Evolutionary conservation across 2,113 vertebrate genomes (phyloP).

Genomic region (Chrysemys picta): DNA sequence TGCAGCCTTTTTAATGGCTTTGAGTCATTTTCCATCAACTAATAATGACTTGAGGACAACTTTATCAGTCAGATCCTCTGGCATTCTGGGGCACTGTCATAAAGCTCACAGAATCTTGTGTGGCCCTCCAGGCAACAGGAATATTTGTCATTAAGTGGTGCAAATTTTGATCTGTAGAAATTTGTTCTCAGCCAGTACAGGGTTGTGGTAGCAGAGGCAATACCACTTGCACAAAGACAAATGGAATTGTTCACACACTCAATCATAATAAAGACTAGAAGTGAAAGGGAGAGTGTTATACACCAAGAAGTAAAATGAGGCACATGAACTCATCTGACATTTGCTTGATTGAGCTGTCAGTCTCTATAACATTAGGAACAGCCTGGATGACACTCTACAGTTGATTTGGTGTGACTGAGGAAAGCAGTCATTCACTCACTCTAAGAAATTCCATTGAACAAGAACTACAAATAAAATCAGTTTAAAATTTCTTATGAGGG

Average conservation of each 20-base stretch:
- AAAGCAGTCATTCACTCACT: background rate
- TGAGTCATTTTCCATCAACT: constrained; percentile 58
- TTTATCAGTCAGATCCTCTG: background rate
- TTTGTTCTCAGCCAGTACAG: background rate
- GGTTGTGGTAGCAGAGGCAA: background rate
- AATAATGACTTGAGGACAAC: constrained; percentile 33
- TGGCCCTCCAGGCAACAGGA: constrained; percentile 11
- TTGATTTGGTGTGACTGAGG: background rate
- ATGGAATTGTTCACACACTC: background rate
- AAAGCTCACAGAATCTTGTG: constrained; percentile 24
- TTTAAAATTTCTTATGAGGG: background rate
- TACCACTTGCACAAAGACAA: background rate
- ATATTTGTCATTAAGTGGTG: background rate
- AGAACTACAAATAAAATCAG: background rate
- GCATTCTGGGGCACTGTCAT: constrained; percentile 50
- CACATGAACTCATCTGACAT: background rate
- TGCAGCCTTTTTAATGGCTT: background rate
- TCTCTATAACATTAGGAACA: background rate
- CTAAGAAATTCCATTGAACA: background rate
- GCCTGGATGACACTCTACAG: background rate
- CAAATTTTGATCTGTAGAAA: constrained; percentile 33
- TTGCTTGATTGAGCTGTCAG: fast-evolving
- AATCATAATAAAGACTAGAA: background rate
- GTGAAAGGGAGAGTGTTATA: background rate
- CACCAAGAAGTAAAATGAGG: background rate